phyloP scores from a whole-genome alignment of 1,140 invertebrate genomes.

The Apolygus lucorum region DNA sequence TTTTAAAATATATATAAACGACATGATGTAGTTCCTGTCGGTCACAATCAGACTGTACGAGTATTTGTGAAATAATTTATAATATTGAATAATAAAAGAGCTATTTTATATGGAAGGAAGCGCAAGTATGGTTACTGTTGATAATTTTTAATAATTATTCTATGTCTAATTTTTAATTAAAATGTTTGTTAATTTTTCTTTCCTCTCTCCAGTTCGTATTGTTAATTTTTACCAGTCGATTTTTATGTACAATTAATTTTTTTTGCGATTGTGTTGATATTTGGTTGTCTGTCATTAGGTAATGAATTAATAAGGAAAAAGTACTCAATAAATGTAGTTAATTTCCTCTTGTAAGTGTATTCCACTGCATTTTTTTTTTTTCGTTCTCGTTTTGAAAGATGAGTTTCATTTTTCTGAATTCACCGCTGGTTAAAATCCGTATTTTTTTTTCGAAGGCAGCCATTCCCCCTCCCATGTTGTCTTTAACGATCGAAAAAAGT shows the following conservation, averaged over 20 bases:
- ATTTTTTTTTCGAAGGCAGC: too few species aligned
- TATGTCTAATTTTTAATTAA: neutral
- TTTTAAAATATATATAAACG: constrained; percentile 3
- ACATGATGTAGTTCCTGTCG: constrained; percentile 25
- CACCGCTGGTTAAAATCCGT: too few species aligned
- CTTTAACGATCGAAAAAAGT: constrained; percentile 2
- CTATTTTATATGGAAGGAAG: constrained; percentile 25
- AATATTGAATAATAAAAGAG: constrained; percentile 25
- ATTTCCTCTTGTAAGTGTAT: neutral
- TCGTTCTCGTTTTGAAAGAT: too few species aligned
- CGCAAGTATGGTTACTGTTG: neutral
- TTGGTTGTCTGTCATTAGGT: neutral
- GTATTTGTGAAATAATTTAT: constrained; percentile 31
- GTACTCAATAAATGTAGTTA: neutral
- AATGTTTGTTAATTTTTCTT: constrained; percentile 22
- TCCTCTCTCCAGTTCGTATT: constrained; percentile 9
- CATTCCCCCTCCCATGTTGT: too few species aligned
- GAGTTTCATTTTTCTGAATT: too few species aligned
- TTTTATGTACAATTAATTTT: constrained; percentile 3
- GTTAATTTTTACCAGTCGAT: constrained; percentile 14
- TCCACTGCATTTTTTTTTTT: neutral
- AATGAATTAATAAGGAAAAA: neutral
- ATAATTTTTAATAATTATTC: neutral
- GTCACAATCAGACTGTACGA: constrained; percentile 33
- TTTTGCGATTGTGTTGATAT: neutral